Percentiles rank a stretch among this genome's conserved stretches.
phyloP scores from a whole-genome alignment of 2,797 vertebrate genomes.

The Coregonus ussuriensis region DNA sequence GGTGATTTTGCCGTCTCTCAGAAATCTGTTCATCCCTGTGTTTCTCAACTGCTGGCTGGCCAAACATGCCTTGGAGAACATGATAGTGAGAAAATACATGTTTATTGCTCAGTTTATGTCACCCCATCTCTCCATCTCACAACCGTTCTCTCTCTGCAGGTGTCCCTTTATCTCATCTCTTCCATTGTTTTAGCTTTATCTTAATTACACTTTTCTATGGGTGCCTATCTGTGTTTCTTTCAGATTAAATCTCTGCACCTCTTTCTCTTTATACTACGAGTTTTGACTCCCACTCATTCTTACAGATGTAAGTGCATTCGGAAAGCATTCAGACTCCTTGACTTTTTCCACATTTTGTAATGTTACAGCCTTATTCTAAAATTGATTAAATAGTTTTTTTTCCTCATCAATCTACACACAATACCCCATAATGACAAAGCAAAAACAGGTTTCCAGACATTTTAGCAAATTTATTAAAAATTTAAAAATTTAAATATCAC shows the following conservation, averaged over 20 bases:
- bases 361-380: too few relatives aligned
- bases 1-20: slow-evolving; percentile 81
- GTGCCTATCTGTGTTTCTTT: slow-evolving; percentile 25
- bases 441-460: too few relatives aligned
- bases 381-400: too few relatives aligned
- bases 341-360: too few relatives aligned
- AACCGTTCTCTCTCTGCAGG: slow-evolving; percentile 34
- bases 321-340: too few relatives aligned
- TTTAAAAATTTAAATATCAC: too few relatives aligned
- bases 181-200: slow-evolving; percentile 34
- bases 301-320: neutral
- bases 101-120: slow-evolving; percentile 11
- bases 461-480: too few relatives aligned
- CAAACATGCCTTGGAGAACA: slow-evolving; percentile 84
- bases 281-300: neutral
- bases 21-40: slow-evolving; percentile 84
- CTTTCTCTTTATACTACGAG: neutral
- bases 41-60: slow-evolving; percentile 88
- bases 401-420: too few relatives aligned
- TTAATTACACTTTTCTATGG: slow-evolving; percentile 22
- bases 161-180: slow-evolving; percentile 17
- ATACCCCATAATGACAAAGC: too few relatives aligned
- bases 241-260: neutral
- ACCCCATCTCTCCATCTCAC: slow-evolving; percentile 10
- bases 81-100: slow-evolving; percentile 76